These are phyloP conservation scores for Pelobates fuscus DNA, from an alignment of 2,113 vertebrate species.

Conservation along the genomic window DNA sequence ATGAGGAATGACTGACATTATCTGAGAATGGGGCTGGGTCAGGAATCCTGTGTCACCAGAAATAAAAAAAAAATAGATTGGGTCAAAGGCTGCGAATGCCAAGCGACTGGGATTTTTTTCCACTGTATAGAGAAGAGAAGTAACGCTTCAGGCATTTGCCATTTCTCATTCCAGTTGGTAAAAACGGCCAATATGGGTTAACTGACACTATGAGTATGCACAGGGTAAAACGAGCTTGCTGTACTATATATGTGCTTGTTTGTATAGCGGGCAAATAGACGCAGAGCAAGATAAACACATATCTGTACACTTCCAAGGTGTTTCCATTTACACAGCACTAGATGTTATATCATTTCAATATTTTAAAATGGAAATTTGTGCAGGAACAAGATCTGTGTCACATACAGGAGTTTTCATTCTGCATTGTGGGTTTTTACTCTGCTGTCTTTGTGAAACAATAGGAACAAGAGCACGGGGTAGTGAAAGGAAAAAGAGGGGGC, in stretches of 20 bases:
- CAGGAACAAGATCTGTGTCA: conserved; percentile 2
- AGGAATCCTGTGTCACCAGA: not conserved
- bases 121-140: not conserved
- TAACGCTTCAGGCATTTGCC: not conserved
- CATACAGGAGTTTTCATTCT: conserved; percentile 45
- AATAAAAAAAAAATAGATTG: not conserved
- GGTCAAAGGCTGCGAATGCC: not conserved
- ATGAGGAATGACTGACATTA: not conserved
- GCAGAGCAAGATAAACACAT: no score
- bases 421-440: conserved; percentile 53
- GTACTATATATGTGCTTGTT: no score
- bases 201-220: no score
- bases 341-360: not conserved
- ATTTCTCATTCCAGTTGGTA: no score
- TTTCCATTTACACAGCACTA: not conserved
- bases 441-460: conserved; percentile 63
- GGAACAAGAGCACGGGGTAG: conserved; percentile 57
- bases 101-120: not conserved
- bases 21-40: not conserved
- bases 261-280: no score
- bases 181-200: no score
- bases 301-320: not conserved
- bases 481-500: conserved; percentile 40
- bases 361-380: conserved; percentile 46
- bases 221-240: no score